Conservation (phyloP, 2,888 invertebrate species). For the Patella pellucida region DNA sequence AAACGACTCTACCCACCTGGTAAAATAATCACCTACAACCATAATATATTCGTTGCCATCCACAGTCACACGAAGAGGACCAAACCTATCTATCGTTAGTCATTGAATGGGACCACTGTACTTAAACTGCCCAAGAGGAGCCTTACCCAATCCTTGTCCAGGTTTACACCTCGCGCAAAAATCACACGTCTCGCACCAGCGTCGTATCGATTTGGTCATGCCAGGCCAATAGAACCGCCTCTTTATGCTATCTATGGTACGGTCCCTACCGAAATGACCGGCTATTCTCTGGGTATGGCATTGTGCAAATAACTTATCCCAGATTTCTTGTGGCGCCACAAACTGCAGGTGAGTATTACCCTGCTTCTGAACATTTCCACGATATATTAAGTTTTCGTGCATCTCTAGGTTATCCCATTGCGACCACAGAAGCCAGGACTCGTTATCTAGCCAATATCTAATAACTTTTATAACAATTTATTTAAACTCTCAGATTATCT, state of each 20-base stretch:
- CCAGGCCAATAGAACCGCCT: conserved; percentile 23
- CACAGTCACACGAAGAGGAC: background rate
- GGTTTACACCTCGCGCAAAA: conserved; percentile 10
- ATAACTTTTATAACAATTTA: no score
- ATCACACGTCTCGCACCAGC: conserved; percentile 19
- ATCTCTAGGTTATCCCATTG: background rate
- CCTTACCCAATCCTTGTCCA: background rate
- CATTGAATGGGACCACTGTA: conserved; percentile 3
- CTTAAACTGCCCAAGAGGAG: background rate
- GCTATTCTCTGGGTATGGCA: conserved; percentile 11
- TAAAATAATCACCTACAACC: conserved; percentile 15
- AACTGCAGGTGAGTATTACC: background rate
- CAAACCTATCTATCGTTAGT: conserved; percentile 4
- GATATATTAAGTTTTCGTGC: background rate
- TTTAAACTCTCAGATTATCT: no score
- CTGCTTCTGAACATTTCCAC: background rate
- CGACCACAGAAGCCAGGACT: background rate
- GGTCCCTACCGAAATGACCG: conserved; percentile 22
- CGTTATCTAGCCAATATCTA: no score
- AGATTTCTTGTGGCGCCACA: conserved; percentile 9
- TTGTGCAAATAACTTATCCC: conserved; percentile 3
- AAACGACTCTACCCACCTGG: conserved; percentile 6
- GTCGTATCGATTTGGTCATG: conserved; percentile 1
- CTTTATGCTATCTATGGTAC: conserved; percentile 14
- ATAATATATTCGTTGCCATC: no score